Conservation (phyloP, 2,888 invertebrate genomes). For the Willowsia nigromaculata region DNA sequence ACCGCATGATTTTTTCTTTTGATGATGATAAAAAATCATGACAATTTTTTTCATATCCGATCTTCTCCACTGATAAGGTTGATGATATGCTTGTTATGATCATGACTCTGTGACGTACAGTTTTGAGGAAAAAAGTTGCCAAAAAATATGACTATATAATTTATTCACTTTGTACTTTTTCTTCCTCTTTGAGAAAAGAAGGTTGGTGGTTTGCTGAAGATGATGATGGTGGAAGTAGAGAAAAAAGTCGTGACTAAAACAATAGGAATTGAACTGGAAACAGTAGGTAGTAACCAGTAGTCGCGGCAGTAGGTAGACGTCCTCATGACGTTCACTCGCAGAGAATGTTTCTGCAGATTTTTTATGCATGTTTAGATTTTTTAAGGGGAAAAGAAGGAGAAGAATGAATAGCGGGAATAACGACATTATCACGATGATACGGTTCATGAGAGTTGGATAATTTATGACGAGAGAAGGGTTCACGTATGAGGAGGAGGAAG, state of each 20-base stretch:
- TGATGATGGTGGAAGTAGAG: not conserved
- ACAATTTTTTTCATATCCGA: not conserved
- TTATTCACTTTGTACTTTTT: not conserved
- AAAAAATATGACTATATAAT: not conserved
- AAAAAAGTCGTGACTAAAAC: constrained; percentile 30
- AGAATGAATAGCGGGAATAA: constrained; percentile 24
- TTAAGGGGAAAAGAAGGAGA: too few relatives aligned
- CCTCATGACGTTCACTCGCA: not conserved
- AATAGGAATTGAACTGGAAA: constrained; percentile 31
- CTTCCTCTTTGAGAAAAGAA: not conserved
- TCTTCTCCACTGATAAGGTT: not conserved
- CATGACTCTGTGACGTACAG: constrained; percentile 6
- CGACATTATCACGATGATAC: constrained; percentile 13
- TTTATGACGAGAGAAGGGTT: not conserved
- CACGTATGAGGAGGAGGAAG: too few relatives aligned
- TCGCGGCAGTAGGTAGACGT: not conserved
- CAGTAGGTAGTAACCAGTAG: not conserved
- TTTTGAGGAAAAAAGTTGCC: not conserved
- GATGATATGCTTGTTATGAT: constrained; percentile 25
- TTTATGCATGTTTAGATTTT: too few relatives aligned
- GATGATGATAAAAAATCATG: not conserved
- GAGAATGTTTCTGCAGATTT: not conserved
- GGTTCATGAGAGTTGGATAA: constrained; percentile 28
- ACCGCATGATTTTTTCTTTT: not conserved
- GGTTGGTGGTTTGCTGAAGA: not conserved